Evolutionary conservation across 1,140 invertebrate genomes (phyloP), one percentile per base, ranked within the genome.

Genomic region (Colletes latitarsis): DNA sequence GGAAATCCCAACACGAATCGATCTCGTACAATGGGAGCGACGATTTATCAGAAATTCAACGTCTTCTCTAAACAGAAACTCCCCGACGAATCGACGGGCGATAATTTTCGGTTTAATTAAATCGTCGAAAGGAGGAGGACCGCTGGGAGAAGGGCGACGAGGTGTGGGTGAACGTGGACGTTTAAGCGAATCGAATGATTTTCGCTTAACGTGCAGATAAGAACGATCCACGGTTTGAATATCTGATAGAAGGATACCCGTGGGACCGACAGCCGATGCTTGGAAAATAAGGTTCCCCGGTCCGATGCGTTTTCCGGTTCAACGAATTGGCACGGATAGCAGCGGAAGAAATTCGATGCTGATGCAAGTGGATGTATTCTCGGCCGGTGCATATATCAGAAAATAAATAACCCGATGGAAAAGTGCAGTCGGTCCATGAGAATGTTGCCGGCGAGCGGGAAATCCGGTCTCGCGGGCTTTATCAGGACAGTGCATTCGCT

Each of bases 181-280:
- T 78, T 78, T 78, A 80, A 75, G 71, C 71, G 77, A 75, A 75
- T 67, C 77, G 77, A 80, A 80, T 80, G 77, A 80, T 78, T 78
- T 78, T 78, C 76, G 76, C 76, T 78, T 78, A 78, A 78, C 68
- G 76, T 78, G 58, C 68, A 78, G 76, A 75, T 80, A 80, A 80
- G 77, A 66, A 80, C 71, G 77, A 80, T 74, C 77, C 62, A 80
- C 62, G 71, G 77, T 80, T 78, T 78, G 76, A 78, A 78, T 78
- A 78, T 78, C 76, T 63, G 76, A 78, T 78, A 43, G 76, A 78
- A 63, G 76, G 76, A 78, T 63, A 78, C 76, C 69, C 76, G 58
- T 78, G 76, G 69, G 76, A 78, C 58, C 76, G 15, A 70, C n/a
- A 78, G 69, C 15, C 76, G 76, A 78, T 78, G 76, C 76, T 72